Conservation (phyloP, 2,113 vertebrate genomes). For the Gasterosteus nipponicus region DNA sequence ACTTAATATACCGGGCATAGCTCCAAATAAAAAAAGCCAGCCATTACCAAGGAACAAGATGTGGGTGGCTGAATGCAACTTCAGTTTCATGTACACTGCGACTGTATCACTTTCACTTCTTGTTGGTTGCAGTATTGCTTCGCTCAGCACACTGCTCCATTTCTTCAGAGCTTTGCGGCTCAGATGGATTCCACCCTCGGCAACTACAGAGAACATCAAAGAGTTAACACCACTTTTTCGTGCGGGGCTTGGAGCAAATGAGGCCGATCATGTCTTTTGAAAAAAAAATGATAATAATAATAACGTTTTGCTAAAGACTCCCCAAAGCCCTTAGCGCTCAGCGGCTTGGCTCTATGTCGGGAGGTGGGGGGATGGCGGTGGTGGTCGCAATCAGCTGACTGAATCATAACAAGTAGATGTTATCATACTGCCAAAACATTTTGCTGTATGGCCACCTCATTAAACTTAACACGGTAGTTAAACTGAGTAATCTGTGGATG, state of each 20-base stretch:
- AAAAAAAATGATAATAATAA: background rate
- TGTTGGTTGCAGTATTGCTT: constrained; percentile 46
- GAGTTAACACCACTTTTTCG: constrained; percentile 12
- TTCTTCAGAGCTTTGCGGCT: constrained; percentile 22
- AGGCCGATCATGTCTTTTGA: constrained; percentile 36
- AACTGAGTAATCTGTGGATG: constrained; percentile 53
- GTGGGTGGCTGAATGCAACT: constrained; percentile 4
- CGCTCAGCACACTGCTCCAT: constrained; percentile 30
- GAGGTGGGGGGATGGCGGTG: background rate
- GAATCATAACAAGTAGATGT: constrained; percentile 31
- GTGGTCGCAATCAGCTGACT: constrained; percentile 39
- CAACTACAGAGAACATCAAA: constrained; percentile 40
- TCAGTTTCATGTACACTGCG: constrained; percentile 32
- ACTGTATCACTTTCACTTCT: constrained; percentile 61
- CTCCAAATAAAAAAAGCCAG: background rate
- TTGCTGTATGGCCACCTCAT: constrained; percentile 33
- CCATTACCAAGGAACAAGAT: constrained; percentile 23
- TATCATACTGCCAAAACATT: constrained; percentile 36
- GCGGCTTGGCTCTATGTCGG: background rate
- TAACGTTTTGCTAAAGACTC: constrained; percentile 36
- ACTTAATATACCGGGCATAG: background rate
- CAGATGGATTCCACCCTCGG: constrained; percentile 31
- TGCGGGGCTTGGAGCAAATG: constrained; percentile 36
- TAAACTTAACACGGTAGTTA: constrained; percentile 46
- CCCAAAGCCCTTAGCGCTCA: constrained; percentile 12